Base-by-base conservation (phyloP, 2,888 invertebrate genomes). In the Aleiodes testaceus region DNA sequence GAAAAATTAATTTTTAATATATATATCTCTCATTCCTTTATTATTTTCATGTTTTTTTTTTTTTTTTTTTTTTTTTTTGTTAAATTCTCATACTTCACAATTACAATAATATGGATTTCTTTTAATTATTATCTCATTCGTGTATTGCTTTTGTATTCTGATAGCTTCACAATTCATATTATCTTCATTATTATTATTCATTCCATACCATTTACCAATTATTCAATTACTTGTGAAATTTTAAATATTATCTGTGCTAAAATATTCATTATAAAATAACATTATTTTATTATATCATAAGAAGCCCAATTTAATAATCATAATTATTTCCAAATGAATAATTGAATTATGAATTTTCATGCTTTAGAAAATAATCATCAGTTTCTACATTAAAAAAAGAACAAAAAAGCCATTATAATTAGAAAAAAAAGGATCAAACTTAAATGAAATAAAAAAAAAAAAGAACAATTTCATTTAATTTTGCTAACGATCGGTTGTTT, bases 21-120 rank as follows among this genome's bases (percentile, higher is more conserved):
- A 22, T 59, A 66, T 66, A 42, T 73, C 30, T 70, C 66, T 70
- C 26, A 42, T 18, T 67, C 55, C 26, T 11, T 66, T 18, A 52
- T 36, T 26, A 52, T 71, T 63, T 68, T 20, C 44, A n/a, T n/a
- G n/a, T n/a, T n/a, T n/a, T n/a, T n/a, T n/a, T n/a, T n/a, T n/a
- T n/a, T n/a, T n/a, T n/a, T n/a, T n/a, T n/a, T n/a, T 50, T 61
- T 52, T 45, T 30, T 63, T 67, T 52, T 49, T 64, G 20, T 63
- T 55, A 53, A 22, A 52, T 52, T n/a, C 49, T 30, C 61, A 53
- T 50, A 50, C 45, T 49, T 65, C 36, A 47, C 64, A 53, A 73
- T 9, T 55, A 55, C 55, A 59, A 59, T 59, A 59, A 59, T 59
- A 50, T 53, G 47, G 2, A 45, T 49, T 11, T 66, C n/a, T n/a